These are phyloP conservation scores for Gryon sp. DNA, from an alignment of 1,140 invertebrate genomes.

Conservation along the genomic window DNA sequence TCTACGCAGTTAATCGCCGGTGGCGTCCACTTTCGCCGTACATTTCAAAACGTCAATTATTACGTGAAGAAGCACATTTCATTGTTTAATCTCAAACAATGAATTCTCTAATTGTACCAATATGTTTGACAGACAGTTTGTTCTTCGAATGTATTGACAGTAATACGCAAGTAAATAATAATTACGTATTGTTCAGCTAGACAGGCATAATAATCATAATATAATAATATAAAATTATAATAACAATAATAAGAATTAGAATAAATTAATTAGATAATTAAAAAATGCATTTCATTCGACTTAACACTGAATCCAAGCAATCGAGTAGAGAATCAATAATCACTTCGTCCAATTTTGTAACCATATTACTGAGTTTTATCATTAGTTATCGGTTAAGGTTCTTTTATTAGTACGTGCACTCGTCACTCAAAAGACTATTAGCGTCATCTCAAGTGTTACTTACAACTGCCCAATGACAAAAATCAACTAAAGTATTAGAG, in stretches of 20 bases:
- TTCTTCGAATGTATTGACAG: not conserved
- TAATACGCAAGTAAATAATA: no score
- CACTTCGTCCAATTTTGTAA: slow-evolving; percentile 16
- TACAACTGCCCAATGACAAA: slow-evolving; percentile 9
- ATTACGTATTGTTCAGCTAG: no score
- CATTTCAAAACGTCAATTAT: slow-evolving; percentile 38
- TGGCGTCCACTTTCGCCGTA: slow-evolving; percentile 25
- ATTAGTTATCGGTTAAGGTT: slow-evolving; percentile 11
- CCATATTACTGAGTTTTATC: slow-evolving; percentile 18
- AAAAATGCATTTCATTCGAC: slow-evolving; percentile 68
- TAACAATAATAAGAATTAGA: slow-evolving; percentile 1
- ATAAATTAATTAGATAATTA: no score
- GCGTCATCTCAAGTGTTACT: slow-evolving; percentile 26
- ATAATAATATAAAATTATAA: not conserved
- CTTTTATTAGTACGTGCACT: slow-evolving; percentile 47
- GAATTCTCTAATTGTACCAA: slow-evolving; percentile 24
- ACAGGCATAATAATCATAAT: not conserved
- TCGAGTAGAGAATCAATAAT: slow-evolving; percentile 39
- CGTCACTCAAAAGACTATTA: slow-evolving; percentile 28
- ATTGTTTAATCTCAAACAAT: slow-evolving; percentile 39
- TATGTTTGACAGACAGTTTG: not conserved
- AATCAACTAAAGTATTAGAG: no score
- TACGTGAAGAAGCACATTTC: slow-evolving; percentile 43
- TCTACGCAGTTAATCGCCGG: slow-evolving; percentile 50
- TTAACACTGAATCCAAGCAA: slow-evolving; percentile 52